These are phyloP conservation scores for Drosophila pseudotakahashii DNA, from an alignment of 2,888 invertebrate species.

Conservation along the genomic window DNA sequence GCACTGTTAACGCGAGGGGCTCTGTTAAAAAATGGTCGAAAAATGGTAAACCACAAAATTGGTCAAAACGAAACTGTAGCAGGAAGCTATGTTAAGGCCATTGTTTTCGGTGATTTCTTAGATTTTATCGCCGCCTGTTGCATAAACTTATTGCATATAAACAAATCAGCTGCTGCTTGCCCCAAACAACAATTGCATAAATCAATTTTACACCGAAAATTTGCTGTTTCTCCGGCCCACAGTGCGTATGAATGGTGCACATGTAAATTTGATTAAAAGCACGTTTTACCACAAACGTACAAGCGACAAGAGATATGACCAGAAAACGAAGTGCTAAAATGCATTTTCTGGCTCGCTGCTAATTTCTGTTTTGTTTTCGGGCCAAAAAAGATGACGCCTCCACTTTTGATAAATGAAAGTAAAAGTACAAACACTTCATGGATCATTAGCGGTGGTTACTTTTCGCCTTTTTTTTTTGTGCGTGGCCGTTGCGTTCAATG, in stretches of 20 bases:
- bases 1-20: constrained; percentile 6
- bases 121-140: constrained; percentile 71
- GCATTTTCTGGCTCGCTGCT: constrained; percentile 53
- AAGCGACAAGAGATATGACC: constrained; percentile 22
- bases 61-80: constrained; percentile 50
- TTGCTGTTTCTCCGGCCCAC: constrained; percentile 56
- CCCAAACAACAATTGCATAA: constrained; percentile 77
- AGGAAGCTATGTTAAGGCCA: constrained; percentile 59
- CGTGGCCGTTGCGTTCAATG: constrained; percentile 61
- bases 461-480: constrained; percentile 21
- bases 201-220: constrained; percentile 70
- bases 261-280: constrained; percentile 77
- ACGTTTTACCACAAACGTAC: constrained; percentile 58
- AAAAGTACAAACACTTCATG: constrained; percentile 75
- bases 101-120: constrained; percentile 60
- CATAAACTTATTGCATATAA: constrained; percentile 76
- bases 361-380: constrained; percentile 64
- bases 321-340: constrained; percentile 71
- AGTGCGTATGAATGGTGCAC: constrained; percentile 69
- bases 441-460: constrained; percentile 65
- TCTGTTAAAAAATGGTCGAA: constrained; percentile 57
- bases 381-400: constrained; percentile 63
- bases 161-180: constrained; percentile 67
- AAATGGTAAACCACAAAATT: constrained; percentile 42
- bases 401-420: constrained; percentile 79